These are phyloP conservation scores for Tympanoctomys barrerae DNA, from an alignment of 2,797 vertebrate species.

Conservation along the genomic window DNA sequence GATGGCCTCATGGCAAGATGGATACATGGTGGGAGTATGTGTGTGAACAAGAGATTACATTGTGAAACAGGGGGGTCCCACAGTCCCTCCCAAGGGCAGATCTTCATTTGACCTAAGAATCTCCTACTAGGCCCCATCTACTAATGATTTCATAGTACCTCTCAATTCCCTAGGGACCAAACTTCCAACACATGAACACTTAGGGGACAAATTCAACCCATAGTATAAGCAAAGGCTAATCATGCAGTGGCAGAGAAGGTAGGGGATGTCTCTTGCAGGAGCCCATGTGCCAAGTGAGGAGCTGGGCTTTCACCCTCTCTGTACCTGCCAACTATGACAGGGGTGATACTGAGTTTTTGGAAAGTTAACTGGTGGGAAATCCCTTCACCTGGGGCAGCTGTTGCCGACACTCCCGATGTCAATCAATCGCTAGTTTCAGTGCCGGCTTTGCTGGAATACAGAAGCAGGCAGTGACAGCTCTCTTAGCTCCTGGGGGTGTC, in stretches of 20 bases:
- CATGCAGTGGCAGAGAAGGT: background rate
- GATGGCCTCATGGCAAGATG: background rate
- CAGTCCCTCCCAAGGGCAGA: background rate
- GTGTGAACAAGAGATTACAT: background rate
- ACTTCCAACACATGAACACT: background rate
- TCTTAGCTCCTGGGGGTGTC: background rate
- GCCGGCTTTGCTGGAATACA: background rate
- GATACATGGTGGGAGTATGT: too few species aligned
- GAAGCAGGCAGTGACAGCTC: background rate
- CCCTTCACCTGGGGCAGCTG: background rate
- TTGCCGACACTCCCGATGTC: background rate
- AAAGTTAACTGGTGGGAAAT: background rate
- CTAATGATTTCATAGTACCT: background rate
- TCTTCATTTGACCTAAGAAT: background rate
- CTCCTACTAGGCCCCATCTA: background rate
- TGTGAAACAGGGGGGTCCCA: background rate
- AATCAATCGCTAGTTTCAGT: background rate
- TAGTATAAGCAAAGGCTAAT: background rate
- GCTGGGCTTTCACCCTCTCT: background rate
- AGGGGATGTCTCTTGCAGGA: background rate
- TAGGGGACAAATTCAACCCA: background rate
- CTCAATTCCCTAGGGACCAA: background rate
- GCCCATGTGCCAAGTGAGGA: background rate
- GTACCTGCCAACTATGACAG: background rate
- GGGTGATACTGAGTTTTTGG: background rate